Percentiles rank a stretch among this genome's conserved stretches.
Conservation (phyloP, 1,140 invertebrate genomes). For the Drosophila erecta region DNA sequence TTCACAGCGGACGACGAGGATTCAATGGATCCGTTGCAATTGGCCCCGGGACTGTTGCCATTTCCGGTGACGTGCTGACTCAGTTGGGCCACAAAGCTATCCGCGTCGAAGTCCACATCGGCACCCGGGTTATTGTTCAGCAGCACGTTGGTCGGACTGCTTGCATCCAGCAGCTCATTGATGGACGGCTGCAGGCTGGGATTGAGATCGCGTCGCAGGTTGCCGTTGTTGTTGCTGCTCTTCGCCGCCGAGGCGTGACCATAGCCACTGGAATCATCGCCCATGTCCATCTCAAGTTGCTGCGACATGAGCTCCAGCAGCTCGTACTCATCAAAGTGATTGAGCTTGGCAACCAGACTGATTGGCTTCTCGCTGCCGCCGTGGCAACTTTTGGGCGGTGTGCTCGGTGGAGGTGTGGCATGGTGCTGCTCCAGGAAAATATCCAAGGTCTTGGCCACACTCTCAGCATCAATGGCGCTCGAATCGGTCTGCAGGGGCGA, state of each 20-base stretch:
- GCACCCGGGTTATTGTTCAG: constrained; percentile 63
- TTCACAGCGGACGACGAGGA: constrained; percentile 44
- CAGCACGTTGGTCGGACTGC: constrained; percentile 63
- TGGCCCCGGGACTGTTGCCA: constrained; percentile 11
- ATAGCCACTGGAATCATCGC: constrained; percentile 70
- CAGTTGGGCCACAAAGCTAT: constrained; percentile 76
- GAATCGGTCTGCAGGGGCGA: constrained; percentile 69
- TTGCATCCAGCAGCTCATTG: constrained; percentile 75
- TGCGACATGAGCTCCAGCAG: constrained; percentile 83
- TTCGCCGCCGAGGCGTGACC: constrained; percentile 26
- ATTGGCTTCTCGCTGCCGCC: constrained; percentile 50
- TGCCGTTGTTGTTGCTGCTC: constrained; percentile 39
- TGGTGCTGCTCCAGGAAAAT: constrained; percentile 82
- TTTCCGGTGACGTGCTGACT: constrained; percentile 65
- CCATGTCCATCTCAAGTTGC: constrained; percentile 84
- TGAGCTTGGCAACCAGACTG: constrained; percentile 69
- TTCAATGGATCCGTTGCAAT: constrained; percentile 27
- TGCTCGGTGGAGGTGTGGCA: constrained; percentile 64
- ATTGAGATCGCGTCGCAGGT: constrained; percentile 79
- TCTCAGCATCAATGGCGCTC: constrained; percentile 62
- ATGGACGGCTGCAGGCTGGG: constrained; percentile 79
- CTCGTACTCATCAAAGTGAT: constrained; percentile 83
- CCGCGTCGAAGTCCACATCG: constrained; percentile 77
- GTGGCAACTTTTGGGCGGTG: constrained; percentile 55
- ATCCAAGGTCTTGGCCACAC: constrained; percentile 77